Conservation (phyloP, 2,888 invertebrate species). For the Microctonus brassicae region DNA sequence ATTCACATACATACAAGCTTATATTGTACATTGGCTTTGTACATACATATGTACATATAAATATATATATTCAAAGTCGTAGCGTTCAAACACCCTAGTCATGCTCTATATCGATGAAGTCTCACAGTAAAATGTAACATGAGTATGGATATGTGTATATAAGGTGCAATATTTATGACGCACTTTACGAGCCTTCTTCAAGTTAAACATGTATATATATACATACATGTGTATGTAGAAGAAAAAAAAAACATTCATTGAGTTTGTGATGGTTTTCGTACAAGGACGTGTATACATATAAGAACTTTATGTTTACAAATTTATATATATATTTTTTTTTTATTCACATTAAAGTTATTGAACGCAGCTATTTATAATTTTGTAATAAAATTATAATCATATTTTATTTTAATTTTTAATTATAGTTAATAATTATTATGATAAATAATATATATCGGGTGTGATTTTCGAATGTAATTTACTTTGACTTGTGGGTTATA, state of each 20-base stretch:
- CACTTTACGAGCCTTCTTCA: constrained; percentile 25
- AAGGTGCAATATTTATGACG: constrained; percentile 33
- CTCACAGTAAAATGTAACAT: not conserved
- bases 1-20: not conserved
- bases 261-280: not conserved
- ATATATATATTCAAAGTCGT: constrained; percentile 8
- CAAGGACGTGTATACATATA: not conserved
- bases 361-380: too few relatives aligned
- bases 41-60: not conserved
- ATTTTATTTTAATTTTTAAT: too few relatives aligned
- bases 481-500: not conserved
- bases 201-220: not conserved
- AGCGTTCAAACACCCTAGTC: constrained; percentile 8
- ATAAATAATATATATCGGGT: not conserved
- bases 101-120: constrained; percentile 33
- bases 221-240: too few relatives aligned
- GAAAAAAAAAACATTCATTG: not conserved
- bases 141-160: constrained; percentile 2
- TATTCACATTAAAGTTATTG: too few relatives aligned
- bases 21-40: not conserved
- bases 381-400: too few relatives aligned
- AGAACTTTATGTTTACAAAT: too few relatives aligned
- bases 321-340: too few relatives aligned
- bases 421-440: too few relatives aligned
- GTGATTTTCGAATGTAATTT: not conserved